Conservation (phyloP, 2,113 vertebrate species). For the Chloropsis cyanopogon region DNA sequence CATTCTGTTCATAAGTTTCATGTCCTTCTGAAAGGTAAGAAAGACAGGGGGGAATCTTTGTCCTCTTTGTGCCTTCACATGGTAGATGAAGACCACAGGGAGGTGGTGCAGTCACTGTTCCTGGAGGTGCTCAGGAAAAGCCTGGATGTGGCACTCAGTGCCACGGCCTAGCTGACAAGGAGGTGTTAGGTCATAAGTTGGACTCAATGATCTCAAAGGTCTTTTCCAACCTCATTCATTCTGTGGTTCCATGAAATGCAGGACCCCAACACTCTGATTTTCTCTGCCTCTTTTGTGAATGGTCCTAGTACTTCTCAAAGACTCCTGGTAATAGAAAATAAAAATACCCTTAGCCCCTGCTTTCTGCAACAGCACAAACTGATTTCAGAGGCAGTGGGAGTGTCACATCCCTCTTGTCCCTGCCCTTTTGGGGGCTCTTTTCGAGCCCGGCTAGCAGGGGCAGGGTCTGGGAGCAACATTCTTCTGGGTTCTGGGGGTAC, state of each 20-base stretch:
- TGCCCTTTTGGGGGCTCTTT: too few relatives aligned
- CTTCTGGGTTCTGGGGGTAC: too few relatives aligned
- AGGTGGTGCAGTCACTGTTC: not conserved
- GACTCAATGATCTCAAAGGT: not conserved
- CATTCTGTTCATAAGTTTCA: not conserved
- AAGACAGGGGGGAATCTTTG: fast-evolving
- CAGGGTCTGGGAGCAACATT: too few relatives aligned
- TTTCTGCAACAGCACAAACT: not conserved
- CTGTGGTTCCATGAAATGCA: not conserved
- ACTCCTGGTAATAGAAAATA: not conserved
- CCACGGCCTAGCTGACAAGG: not conserved
- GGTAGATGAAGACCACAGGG: not conserved
- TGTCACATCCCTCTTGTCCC: too few relatives aligned
- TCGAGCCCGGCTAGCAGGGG: too few relatives aligned
- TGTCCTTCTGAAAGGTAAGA: not conserved
- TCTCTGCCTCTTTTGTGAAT: not conserved
- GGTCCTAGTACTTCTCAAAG: not conserved
- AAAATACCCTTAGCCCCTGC: not conserved
- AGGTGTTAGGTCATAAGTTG: not conserved
- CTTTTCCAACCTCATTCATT: not conserved
- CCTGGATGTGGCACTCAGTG: not conserved
- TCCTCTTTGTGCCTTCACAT: not conserved
- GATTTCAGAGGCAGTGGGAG: not conserved
- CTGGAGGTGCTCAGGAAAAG: not conserved
- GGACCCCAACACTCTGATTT: not conserved